A percentile compares a stretch with the other conserved stretches of the same genome.
phyloP scores from a whole-genome alignment of 1,140 invertebrate species.

The Laupala kohalensis region DNA sequence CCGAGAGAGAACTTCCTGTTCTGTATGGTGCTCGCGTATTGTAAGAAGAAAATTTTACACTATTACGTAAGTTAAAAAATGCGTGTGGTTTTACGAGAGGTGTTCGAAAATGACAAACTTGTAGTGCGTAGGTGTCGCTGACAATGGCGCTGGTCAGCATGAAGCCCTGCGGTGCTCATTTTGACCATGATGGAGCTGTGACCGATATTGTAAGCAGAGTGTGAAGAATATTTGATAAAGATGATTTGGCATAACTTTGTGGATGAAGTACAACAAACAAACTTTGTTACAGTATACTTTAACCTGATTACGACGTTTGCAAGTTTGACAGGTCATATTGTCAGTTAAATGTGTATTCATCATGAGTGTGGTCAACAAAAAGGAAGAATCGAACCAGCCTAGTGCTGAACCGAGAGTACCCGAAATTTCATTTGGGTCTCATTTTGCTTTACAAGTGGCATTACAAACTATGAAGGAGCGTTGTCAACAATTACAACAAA shows the following conservation, averaged over 20 bases:
- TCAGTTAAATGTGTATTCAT: background rate
- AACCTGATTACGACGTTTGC: background rate
- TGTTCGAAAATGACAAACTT: no score
- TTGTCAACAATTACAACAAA: constrained; percentile 54
- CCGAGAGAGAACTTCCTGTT: no score
- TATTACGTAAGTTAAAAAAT: no score
- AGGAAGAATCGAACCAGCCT: background rate
- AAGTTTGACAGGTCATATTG: background rate
- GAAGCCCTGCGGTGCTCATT: background rate
- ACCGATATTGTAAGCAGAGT: background rate
- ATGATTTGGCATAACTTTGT: no score
- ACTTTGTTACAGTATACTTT: no score
- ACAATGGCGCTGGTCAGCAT: background rate
- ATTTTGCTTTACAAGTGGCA: constrained; percentile 54
- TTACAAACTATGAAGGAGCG: constrained; percentile 66
- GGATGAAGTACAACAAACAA: no score
- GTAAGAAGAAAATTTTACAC: no score
- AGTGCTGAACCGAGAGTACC: background rate
- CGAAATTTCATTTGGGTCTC: constrained; percentile 20
- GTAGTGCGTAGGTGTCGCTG: no score
- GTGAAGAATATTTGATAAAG: background rate
- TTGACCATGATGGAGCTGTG: background rate
- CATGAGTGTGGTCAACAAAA: constrained; percentile 9
- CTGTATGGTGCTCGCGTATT: no score
- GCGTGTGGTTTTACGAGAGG: no score